Base-by-base conservation (phyloP, 2,797 vertebrate genomes). In the Lutjanus argentimaculatus region DNA sequence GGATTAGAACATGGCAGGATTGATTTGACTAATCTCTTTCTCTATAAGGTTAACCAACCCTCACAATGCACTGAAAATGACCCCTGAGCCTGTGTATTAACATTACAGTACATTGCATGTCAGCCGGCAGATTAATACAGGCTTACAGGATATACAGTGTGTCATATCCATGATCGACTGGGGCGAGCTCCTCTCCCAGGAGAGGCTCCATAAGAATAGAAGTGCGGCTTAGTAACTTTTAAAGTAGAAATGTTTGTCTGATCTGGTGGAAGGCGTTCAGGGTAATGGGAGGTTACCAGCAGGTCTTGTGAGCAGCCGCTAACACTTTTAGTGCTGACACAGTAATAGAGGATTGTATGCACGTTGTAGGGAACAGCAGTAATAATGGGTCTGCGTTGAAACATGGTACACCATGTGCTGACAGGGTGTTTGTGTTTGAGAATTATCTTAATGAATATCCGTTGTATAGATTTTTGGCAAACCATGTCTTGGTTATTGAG, bases 1-100 rank as follows among this genome's bases (percentile, higher is more conserved):
- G 9, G 48, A 70, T 67, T n/a, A 4, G 1, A 48, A 52, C 0
- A 13, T 6, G 16, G 16, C n/a, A 6, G 55, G 52, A 53, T 63
- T 12, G n/a, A 72, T 67, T 14, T 30, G 15, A 79, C n/a, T 57
- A 62, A 81, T 84, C 66, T 56, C n/a, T 7, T 40, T 6, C 30
- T 72, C 68, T 48, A 42, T 62, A 49, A 66, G 7, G 42, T 43
- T 40, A 19, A 9, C 40, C 14, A n/a, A 36, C 57, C 42, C n/a
- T n/a, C 40, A 17, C 15, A 17, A 1, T 7, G 52, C 70, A 7
- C 53, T 40, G 45, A 30, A 1, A 8, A 11, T 46, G 13, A 66
- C 49, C 53, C 36, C 17, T 10, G 16, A 76, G 11, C n/a, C 49
- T 30, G 25, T 46, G 65, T 30, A 52, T 79, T 67, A 74, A 40